Evolutionary conservation across 1,140 invertebrate genomes (phyloP).

Genomic region (Lordiphosa mommai): DNA sequence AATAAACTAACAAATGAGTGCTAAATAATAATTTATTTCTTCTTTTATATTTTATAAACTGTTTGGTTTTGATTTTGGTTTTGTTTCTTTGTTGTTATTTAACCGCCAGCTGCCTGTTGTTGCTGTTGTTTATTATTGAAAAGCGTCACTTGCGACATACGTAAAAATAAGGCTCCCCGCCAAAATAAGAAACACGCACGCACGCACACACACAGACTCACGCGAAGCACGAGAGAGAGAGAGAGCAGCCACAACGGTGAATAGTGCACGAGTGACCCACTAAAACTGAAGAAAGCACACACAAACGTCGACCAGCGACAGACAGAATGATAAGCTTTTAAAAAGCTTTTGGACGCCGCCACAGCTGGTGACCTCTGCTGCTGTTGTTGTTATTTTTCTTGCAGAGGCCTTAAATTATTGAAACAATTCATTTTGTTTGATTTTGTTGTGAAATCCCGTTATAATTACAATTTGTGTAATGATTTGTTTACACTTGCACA

Average conservation of each 20-base stretch:
- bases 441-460: too few relatives aligned
- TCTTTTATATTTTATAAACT: background rate
- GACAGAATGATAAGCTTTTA: slow-evolving; percentile 9
- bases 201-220: background rate
- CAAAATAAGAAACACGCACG: slow-evolving; percentile 33
- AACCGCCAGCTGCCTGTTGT: slow-evolving; percentile 26
- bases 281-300: slow-evolving; percentile 37
- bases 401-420: too few relatives aligned
- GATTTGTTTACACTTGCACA: too few relatives aligned
- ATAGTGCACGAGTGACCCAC: slow-evolving; percentile 43
- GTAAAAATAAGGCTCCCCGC: slow-evolving; percentile 48
- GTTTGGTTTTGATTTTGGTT: slow-evolving; percentile 2
- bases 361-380: background rate
- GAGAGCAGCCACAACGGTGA: slow-evolving; percentile 2
- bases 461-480: too few relatives aligned
- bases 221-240: too few relatives aligned
- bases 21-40: slow-evolving; percentile 11
- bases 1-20: slow-evolving; percentile 30
- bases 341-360: slow-evolving; percentile 3
- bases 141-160: slow-evolving; percentile 40
- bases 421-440: too few relatives aligned
- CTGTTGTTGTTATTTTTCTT: too few relatives aligned
- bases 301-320: background rate
- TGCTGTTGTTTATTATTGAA: slow-evolving; percentile 26
- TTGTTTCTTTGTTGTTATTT: slow-evolving; percentile 39